Conservation (phyloP, 2,888 invertebrate genomes). For the Pogonocherus hispidulus region DNA sequence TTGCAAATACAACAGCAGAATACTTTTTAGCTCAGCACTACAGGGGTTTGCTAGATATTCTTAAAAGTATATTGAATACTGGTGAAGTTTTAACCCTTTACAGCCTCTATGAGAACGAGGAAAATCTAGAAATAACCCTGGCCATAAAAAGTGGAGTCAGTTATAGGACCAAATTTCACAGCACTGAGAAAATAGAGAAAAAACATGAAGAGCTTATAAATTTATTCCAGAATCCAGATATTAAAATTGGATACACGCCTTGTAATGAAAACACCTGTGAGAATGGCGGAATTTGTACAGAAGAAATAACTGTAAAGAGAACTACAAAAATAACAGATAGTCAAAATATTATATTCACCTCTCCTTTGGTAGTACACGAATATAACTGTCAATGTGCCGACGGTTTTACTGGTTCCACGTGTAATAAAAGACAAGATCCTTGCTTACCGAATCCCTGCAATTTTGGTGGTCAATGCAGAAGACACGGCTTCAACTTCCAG, state of each 20-base stretch:
- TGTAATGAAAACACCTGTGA: slow-evolving; percentile 82
- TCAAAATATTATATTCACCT: slow-evolving; percentile 84
- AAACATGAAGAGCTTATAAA: slow-evolving; percentile 77
- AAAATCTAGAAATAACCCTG: slow-evolving; percentile 79
- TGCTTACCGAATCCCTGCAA: slow-evolving; percentile 92
- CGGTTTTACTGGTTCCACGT: slow-evolving; percentile 86
- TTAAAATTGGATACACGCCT: slow-evolving; percentile 83
- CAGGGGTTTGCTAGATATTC: slow-evolving; percentile 78
- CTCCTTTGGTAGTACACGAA: slow-evolving; percentile 84
- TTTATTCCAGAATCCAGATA: slow-evolving; percentile 74
- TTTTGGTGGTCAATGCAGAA: slow-evolving; percentile 86
- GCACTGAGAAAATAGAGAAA: slow-evolving; percentile 76
- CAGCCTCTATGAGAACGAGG: slow-evolving; percentile 79
- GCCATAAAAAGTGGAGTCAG: slow-evolving; percentile 73
- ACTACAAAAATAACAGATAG: slow-evolving; percentile 85
- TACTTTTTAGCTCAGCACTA: slow-evolving; percentile 85
- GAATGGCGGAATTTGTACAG: slow-evolving; percentile 84
- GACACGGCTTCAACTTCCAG: slow-evolving; percentile 86
- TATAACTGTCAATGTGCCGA: slow-evolving; percentile 86
- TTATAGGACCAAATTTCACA: slow-evolving; percentile 76
- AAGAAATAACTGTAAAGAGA: slow-evolving; percentile 78
- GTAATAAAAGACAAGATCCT: slow-evolving; percentile 91
- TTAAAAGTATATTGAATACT: slow-evolving; percentile 77
- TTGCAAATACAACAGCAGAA: slow-evolving; percentile 81
- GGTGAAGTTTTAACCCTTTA: slow-evolving; percentile 79